Evolutionary conservation across 1,140 invertebrate genomes (phyloP), one percentile per base, ranked within the genome.

Genomic region (Drosophila sp.): DNA sequence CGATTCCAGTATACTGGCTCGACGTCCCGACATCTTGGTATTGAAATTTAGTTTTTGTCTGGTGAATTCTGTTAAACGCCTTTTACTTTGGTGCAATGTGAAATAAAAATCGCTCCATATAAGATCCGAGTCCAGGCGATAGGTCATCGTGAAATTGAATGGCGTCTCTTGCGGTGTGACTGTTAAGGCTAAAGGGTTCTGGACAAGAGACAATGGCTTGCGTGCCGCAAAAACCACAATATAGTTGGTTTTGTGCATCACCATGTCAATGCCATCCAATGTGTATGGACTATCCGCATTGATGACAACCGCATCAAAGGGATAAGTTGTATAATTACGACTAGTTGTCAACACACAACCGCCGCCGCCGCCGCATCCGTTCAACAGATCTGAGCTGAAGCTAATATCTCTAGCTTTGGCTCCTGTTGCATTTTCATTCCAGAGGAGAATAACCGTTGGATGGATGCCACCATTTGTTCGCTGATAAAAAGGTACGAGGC

Each of bases 121-220:
- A 6, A 85, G 0, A 29, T 85, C 70, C 8, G 82, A 85, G 17
- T 85, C 82, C n/a, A 30, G 38, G 2, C 81, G 81, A 55, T 85
- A 85, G 33, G 65, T 78, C 81, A 85, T 85, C 1, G 83, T 83
- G 2, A 72, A 56, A 10, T 87, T 90, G 11, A 78, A 87, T 2
- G 1, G 11, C 1, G 0, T 25, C 0, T 29, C n/a, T 17, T 1
- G n/a, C 35, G 11, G 47, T 11, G 35, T 25, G 2, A 0, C 11
- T 8, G 10, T 38, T 11, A 4, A 4, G 11, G 50, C n/a, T 4
- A 68, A 8, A 2, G 58, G 61, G 25, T 57, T 50, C n/a, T 61
- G 56, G 1, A 30, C 8, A 7, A 56, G 56, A 7, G 41, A 80
- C 3, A 84, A 5, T 0, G 84, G 80, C 7, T 55, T 27, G 10